Conservation (phyloP, 2,888 invertebrate species). For the Acleris literana region DNA sequence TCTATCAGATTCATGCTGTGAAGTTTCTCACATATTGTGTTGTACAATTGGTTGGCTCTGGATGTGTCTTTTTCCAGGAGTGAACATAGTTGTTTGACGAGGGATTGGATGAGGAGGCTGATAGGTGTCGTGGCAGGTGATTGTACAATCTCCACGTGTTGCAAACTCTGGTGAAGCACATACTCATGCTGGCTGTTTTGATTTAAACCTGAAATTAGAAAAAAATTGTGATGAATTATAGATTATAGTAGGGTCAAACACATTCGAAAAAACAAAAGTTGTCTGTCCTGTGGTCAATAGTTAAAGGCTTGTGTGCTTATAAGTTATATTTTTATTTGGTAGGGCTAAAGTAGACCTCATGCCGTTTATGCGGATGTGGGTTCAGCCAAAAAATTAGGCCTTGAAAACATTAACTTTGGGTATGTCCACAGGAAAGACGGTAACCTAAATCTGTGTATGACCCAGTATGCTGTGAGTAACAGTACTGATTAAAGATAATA, state of each 20-base stretch:
- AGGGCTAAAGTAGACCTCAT: too few relatives aligned
- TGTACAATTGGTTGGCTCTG: conserved; percentile 85
- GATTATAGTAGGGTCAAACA: too few relatives aligned
- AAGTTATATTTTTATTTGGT: too few relatives aligned
- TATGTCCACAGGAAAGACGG: too few relatives aligned
- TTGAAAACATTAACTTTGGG: too few relatives aligned
- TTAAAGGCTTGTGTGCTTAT: too few relatives aligned
- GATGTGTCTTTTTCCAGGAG: conserved; percentile 85
- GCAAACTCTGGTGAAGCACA: conserved; percentile 62
- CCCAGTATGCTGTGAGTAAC: not conserved
- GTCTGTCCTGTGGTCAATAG: too few relatives aligned
- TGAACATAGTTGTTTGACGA: conserved; percentile 87
- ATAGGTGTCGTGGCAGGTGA: conserved; percentile 82
- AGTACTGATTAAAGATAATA: not conserved
- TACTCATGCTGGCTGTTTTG: conserved; percentile 63
- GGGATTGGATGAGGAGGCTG: conserved; percentile 87
- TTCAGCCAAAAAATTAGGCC: too few relatives aligned
- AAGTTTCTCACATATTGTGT: conserved; percentile 86
- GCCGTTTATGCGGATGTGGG: too few relatives aligned
- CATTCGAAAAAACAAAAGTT: too few relatives aligned
- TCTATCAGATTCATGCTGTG: conserved; percentile 88
- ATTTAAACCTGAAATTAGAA: conserved; percentile 58
- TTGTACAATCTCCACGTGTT: conserved; percentile 69
- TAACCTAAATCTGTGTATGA: too few relatives aligned
- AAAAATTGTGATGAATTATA: conserved; percentile 11